These are phyloP conservation scores for Cairina moschata DNA, from an alignment of 2,113 vertebrate species.

Conservation along the genomic window DNA sequence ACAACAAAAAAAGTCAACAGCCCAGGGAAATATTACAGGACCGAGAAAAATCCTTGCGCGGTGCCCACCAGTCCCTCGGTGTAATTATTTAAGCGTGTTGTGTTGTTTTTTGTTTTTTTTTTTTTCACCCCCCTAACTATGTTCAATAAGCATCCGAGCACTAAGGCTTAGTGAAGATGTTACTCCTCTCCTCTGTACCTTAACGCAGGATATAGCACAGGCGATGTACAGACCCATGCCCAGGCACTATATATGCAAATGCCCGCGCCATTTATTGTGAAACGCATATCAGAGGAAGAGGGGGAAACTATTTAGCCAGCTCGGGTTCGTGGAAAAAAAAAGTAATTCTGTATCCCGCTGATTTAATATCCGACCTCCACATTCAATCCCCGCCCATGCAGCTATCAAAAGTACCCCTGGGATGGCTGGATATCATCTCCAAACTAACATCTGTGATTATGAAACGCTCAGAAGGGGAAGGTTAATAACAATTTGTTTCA, in stretches of 20 bases:
- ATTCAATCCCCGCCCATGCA: conserved; percentile 43
- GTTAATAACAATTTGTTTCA: conserved; percentile 44
- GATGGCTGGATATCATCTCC: conserved; percentile 70
- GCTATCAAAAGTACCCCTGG: conserved; percentile 53
- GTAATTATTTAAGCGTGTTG: neutral
- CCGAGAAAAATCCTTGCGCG: neutral
- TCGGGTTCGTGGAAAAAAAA: neutral
- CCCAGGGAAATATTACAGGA: neutral
- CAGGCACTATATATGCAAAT: conserved; percentile 58
- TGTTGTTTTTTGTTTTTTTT: neutral
- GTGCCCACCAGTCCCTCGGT: neutral
- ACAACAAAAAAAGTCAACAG: neutral
- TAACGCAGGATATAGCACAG: neutral
- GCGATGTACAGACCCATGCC: neutral
- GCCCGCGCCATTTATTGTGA: neutral
- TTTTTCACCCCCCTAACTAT: neutral
- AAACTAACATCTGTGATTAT: conserved; percentile 53
- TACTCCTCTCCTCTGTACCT: neutral
- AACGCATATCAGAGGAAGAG: conserved; percentile 45
- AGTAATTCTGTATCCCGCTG: conserved; percentile 69
- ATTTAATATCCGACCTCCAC: conserved; percentile 69
- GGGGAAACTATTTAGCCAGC: conserved; percentile 4
- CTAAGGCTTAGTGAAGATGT: neutral
- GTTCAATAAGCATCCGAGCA: neutral
- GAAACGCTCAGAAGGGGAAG: conserved; percentile 47